These are phyloP conservation scores for Gila robusta DNA, from an alignment of 2,797 vertebrate species.

Conservation along the genomic window DNA sequence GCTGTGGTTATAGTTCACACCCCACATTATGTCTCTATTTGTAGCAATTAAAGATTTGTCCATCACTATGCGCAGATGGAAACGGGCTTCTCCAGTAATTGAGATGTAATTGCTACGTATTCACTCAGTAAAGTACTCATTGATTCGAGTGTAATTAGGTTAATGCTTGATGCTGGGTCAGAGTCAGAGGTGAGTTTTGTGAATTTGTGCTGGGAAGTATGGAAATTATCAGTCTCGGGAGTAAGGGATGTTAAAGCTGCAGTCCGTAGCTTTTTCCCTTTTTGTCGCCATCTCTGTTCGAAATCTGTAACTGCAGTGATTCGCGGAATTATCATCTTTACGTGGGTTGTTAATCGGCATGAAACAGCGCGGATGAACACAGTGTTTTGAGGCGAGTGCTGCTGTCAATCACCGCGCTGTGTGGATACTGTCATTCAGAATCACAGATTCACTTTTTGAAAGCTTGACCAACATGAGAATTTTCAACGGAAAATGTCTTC, in stretches of 20 bases:
- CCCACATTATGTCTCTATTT: constrained; percentile 49
- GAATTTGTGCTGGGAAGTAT: constrained; percentile 16
- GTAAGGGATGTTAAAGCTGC: background rate
- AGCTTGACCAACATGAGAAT: no score
- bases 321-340: no score
- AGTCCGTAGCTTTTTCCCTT: no score
- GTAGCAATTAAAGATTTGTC: constrained; percentile 46
- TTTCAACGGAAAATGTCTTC: no score
- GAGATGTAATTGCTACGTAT: constrained; percentile 51
- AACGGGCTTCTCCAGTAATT: constrained; percentile 47
- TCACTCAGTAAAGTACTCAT: constrained; percentile 34
- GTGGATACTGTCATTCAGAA: no score
- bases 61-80: constrained; percentile 41
- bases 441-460: no score
- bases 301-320: no score
- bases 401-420: no score
- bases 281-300: no score
- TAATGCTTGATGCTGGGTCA: constrained; percentile 30
- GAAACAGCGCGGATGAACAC: no score
- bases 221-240: background rate
- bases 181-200: constrained; percentile 18
- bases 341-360: no score
- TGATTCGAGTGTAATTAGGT: constrained; percentile 48
- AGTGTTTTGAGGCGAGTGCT: no score
- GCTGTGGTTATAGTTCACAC: constrained; percentile 9